These are phyloP conservation scores for Chamaetylas fuelleborni DNA, from an alignment of 2,113 vertebrate genomes.

Conservation along the genomic window DNA sequence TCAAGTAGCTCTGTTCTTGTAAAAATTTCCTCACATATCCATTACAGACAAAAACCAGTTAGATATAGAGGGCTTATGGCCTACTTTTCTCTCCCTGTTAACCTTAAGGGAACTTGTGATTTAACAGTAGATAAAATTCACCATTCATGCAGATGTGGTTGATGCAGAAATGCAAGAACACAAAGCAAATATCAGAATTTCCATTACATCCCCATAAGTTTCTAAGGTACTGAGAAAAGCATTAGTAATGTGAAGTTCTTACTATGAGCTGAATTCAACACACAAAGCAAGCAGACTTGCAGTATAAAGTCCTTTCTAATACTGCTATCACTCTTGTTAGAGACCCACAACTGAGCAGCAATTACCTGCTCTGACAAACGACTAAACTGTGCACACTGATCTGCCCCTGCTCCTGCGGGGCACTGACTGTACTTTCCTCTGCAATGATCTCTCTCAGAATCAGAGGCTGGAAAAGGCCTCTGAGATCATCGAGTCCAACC, in stretches of 20 bases:
- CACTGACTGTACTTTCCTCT: too few species aligned
- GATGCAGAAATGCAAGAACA: not conserved
- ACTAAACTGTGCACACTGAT: fast-evolving
- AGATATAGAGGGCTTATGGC: not conserved
- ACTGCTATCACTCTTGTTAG: not conserved
- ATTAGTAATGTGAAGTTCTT: not conserved
- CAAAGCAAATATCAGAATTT: not conserved
- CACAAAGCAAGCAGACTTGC: not conserved
- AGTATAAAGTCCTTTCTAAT: not conserved
- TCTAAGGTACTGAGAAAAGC: not conserved
- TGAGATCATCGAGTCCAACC: not conserved
- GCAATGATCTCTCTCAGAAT: not conserved
- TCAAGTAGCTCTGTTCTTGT: not conserved
- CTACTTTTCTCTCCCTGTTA: not conserved
- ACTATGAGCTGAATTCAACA: fast-evolving
- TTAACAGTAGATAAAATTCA: not conserved
- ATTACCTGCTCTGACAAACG: not conserved
- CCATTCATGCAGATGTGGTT: not conserved
- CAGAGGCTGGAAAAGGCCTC: not conserved
- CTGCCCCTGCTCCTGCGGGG: not conserved
- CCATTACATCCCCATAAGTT: not conserved
- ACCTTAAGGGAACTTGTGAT: not conserved
- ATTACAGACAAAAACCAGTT: not conserved
- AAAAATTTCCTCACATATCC: too few species aligned
- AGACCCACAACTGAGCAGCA: not conserved